Evolutionary conservation across 1,140 invertebrate genomes (phyloP), one percentile per base, ranked within the genome.

Genomic region (Paracyclopina nana): DNA sequence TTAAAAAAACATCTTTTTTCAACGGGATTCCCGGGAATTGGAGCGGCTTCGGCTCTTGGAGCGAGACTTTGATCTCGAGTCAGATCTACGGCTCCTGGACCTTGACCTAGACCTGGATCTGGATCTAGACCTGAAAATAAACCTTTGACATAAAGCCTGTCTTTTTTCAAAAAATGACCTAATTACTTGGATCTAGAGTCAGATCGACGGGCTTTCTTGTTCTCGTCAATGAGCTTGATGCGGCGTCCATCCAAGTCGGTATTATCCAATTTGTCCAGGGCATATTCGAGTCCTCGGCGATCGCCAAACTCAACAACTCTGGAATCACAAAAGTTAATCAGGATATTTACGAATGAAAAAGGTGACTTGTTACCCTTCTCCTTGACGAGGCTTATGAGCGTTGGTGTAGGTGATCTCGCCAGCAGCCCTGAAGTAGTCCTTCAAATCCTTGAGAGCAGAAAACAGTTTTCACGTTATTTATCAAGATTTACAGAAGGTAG

Each of bases 381-480:
- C 94, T 57, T 81, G 77, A 46, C 82, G 77, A 61, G 90, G 81
- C 63, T 95, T 94, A 62, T 97, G 92, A 14, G 92, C 92, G 78
- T 98, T 92, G 56, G 94, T 94, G 65, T 95, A 98, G 30, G 91
- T 97, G 2, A 98, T 92, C 73, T 97, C 92, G 50, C 92, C 92
- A 61, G 88, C 88, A 68, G 94, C 84, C 61, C 94, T 78, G 90
- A 98, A 96, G 65, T 90, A 92, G 72, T 98, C 94, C 72, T 98
- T 98, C 62, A 98, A 72, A 69, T 98, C 94, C 88, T 94, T 16
- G 28, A 45, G 24, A n/a, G n/a, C n/a, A n/a, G n/a, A n/a, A n/a
- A n/a, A n/a, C n/a, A n/a, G n/a, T n/a, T n/a, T n/a, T n/a, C n/a
- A n/a, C n/a, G n/a, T n/a, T n/a, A n/a, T n/a, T n/a, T n/a, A n/a